phyloP scores from a whole-genome alignment of 2,797 vertebrate genomes.

The Phataginus tricuspis region DNA sequence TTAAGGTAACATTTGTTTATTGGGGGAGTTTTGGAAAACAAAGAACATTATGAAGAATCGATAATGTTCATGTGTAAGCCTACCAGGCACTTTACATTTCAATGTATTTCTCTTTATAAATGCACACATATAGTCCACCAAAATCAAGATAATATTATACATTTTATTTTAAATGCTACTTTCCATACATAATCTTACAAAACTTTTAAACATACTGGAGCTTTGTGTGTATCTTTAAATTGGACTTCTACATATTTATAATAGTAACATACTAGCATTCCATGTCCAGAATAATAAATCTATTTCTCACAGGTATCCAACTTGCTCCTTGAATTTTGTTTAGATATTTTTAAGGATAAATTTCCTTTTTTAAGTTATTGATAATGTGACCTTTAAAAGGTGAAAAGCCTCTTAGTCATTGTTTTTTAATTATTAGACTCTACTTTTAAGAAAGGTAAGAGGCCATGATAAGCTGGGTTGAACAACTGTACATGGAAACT shows the following conservation, averaged over 20 bases:
- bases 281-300: neutral
- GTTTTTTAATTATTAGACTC: neutral
- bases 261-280: neutral
- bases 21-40: neutral
- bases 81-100: neutral
- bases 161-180: neutral
- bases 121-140: neutral
- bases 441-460: conserved; percentile 21
- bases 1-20: neutral
- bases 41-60: neutral
- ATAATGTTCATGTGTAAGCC: neutral
- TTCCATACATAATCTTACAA: neutral
- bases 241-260: neutral
- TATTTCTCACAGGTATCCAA: conserved; percentile 29
- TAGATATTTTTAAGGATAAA: neutral
- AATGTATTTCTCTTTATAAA: neutral
- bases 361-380: neutral
- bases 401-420: neutral
- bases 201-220: neutral
- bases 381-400: neutral
- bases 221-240: conserved; percentile 9
- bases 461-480: neutral
- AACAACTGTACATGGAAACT: neutral
- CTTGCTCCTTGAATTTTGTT: conserved; percentile 17
- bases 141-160: neutral